Evolutionary conservation across 2,888 invertebrate species (phyloP).

Genomic region (Athetis lepigone): DNA sequence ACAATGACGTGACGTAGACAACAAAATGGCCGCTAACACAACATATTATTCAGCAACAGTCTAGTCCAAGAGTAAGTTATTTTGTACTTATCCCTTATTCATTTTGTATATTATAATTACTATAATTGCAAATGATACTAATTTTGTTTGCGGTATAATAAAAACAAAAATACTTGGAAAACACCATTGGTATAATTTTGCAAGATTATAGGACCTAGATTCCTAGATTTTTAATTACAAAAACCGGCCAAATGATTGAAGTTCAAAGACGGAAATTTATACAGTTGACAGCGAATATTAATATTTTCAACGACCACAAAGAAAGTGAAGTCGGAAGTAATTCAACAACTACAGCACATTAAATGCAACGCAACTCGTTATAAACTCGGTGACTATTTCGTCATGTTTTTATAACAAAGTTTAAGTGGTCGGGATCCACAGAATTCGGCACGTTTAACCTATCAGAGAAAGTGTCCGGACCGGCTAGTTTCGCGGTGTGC

Average conservation of each 20-base stretch:
- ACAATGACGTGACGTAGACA: too few relatives aligned
- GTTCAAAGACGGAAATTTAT: background rate
- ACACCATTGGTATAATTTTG: background rate
- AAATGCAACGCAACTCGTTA: conserved; percentile 1
- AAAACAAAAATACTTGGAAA: too few relatives aligned
- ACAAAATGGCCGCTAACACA: too few relatives aligned
- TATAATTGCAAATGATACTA: too few relatives aligned
- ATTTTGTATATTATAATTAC: too few relatives aligned
- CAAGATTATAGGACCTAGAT: background rate
- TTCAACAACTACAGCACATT: conserved; percentile 31
- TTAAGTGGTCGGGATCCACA: conserved; percentile 18
- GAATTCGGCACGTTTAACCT: conserved; percentile 53
- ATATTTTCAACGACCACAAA: conserved; percentile 50
- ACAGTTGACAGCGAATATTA: conserved; percentile 12
- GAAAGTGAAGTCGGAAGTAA: conserved; percentile 46
- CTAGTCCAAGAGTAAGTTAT: too few relatives aligned
- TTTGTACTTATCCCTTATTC: too few relatives aligned
- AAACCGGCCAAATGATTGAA: background rate
- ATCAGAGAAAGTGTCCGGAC: conserved; percentile 60
- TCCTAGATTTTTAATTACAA: too few relatives aligned
- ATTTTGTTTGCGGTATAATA: too few relatives aligned
- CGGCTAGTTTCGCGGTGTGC: conserved; percentile 43
- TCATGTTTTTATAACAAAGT: background rate
- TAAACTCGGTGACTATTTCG: background rate
- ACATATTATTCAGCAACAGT: too few relatives aligned